Evolutionary conservation across 2,888 invertebrate genomes (phyloP), one percentile per base, ranked within the genome.

Genomic region (Amblyjoppa proteus): DNA sequence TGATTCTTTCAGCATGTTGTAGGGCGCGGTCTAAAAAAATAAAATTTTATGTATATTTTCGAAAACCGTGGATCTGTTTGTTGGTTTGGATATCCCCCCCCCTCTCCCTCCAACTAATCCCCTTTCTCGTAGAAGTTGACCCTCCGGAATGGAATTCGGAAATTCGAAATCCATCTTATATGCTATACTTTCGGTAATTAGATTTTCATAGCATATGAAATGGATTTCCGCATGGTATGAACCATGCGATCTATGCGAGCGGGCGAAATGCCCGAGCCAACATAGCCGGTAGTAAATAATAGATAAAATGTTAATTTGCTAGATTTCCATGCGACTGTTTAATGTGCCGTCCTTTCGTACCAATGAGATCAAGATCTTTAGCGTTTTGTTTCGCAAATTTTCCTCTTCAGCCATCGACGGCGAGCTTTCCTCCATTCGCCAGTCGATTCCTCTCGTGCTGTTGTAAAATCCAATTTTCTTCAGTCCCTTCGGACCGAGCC

Each of bases 1-100:
- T 0, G 97, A 96, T 90, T 97, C 96, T 92, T 97, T 98, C 20
- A 97, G 92, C 97, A 98, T 98, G 9, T 97, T 97, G 90, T 99
- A 99, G 0, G 99, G 99, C 53, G 96, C 96, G 91, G 97, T 97
- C 98, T 98, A 92, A 31, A 92, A 61, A n/a, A 31, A 20, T 9
- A 3, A 68, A 51, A 70, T 20, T 31, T 76, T 84, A 70, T 34
- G 6, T 7, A 34, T 34, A 7, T 34, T 34, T 34, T 34, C 6
- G 34, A 34, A 6, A 34, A 34, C 6, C 0, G 34, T 34, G 7
- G 34, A 34, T 7, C 34, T 34, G 1, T 34, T 34, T 7, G 34
- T 34, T 34, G 34, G 34, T 34, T 7, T 34, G 7, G 6, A 34
- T 7, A 34, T 34, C 34, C 34, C 1, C 34, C 34, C 34, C 34